Base-by-base conservation (phyloP, 2,113 vertebrate genomes). In the Colossoma macropomum region DNA sequence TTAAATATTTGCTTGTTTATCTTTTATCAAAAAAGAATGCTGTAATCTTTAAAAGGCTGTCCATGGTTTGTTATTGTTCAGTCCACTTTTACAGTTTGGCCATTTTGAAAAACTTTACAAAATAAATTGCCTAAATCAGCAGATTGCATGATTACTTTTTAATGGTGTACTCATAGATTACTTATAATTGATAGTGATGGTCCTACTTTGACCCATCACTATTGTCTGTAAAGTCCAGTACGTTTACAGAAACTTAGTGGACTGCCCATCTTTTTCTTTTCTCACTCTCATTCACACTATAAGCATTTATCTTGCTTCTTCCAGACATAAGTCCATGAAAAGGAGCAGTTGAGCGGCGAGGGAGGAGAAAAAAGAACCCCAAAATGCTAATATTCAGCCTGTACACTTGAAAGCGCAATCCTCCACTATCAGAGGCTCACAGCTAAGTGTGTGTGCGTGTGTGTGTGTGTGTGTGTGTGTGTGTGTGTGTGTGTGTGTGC, bases 331-430 rank as follows among this genome's bases (percentile, higher is more conserved):
- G 45, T 56, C 65, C 30, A 70, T 86, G n/a, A 79, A 88, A 86
- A 73, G 71, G 79, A 1, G 70, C 8, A 54, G 52, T 34, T 66
- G 63, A 81, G 70, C 19, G 70, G 32, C 56, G 71, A 78, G 5
- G 32, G n/a, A n/a, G 12, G 50, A 16, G 50, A 34, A 54, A n/a
- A 50, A 21, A 34, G 17, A 21, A 34, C 70, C n/a, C 56, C 28
- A 62, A n/a, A 62, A 25, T 68, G 56, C 85, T 84, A 84, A 85
- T 84, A 87, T 82, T 87, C 75, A 82, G 74, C 32, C 38, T 41
- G 11, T 16, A n/a, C 63, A 74, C 76, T 50, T 79, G 38, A 71
- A 79, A 82, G 45, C 27, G 30, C 54, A 75, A 21, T 60, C 66
- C 73, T 28, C 50, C 50, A 71, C 74, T 81, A 77, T 70, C 72